phyloP scores from a whole-genome alignment of 2,888 invertebrate genomes.

The Glyphotaelius pellucidus region DNA sequence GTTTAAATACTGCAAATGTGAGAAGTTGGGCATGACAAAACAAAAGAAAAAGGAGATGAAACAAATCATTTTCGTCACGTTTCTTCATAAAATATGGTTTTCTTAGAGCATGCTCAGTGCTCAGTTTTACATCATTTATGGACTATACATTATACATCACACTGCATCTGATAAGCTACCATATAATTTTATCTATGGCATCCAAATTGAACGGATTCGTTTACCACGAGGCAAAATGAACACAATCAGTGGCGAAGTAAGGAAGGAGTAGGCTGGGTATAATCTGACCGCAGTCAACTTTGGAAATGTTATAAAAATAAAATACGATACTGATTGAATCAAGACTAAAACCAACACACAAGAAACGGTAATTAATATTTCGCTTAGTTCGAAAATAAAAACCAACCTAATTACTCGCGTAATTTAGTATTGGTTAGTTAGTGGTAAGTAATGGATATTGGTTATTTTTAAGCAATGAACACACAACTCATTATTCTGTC shows the following conservation, averaged over 20 bases:
- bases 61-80: no score
- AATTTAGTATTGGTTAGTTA: slow-evolving; percentile 2
- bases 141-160: not conserved
- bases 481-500: not conserved
- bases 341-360: not conserved
- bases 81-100: no score
- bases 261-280: not conserved
- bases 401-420: not conserved
- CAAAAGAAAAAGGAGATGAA: no score
- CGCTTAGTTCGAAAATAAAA: not conserved
- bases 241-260: not conserved
- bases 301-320: not conserved
- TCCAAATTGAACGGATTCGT: not conserved
- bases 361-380: not conserved
- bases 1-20: no score
- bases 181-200: not conserved
- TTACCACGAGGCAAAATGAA: not conserved
- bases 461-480: not conserved
- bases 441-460: slow-evolving; percentile 2
- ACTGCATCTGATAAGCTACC: not conserved
- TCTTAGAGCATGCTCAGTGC: not conserved
- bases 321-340: not conserved
- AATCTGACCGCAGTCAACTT: not conserved
- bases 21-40: no score
- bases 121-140: not conserved